Evolutionary conservation across 2,797 vertebrate genomes (phyloP), one percentile per base, ranked within the genome.

Genomic region (Perodicticus potto): DNA sequence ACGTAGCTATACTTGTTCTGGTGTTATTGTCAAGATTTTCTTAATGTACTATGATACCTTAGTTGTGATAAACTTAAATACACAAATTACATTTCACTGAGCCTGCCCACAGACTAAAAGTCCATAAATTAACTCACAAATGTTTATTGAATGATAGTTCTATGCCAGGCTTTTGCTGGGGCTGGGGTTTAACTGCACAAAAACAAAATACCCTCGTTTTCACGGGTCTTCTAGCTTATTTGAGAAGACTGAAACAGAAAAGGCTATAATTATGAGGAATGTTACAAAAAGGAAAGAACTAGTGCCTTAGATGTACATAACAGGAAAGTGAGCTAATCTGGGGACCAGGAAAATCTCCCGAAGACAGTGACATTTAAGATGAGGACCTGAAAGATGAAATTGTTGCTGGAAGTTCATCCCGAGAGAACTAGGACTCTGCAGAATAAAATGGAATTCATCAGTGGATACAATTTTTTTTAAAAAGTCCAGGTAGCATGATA

Each of bases 81-180:
- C 27, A 80, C 25, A 94, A 49, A 77, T 65, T 3, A 61, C 63
- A 76, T 29, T 83, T 93, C 11, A 27, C 17, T 9, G 80, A 53
- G 19, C 19, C 57, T 73, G 19, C 3, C 2, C 7, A 37, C 25
- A 82, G 14, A 49, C 20, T 53, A 69, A 91, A 76, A 45, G 6
- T 57, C 65, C 13, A 82, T 65, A 88, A 73, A 86, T 89, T 57
- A 92, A 86, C 74, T 85, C 29, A 90, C 2, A 65, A 82, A 78
- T 73, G 55, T 74, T 77, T 84, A 81, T 1, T 45, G 13, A 90
- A 8, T 1, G 23, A 55, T 11, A 67, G 4, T 19, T 76, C 6
- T 84, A 8, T 49, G 14, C 22, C 37, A 85, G 13, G 16, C 22
- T 83, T n/a, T 65, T 40, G 12, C 29, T 55, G 72, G 34, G 9